Evolutionary conservation across 2,888 invertebrate species (phyloP).

Genomic region (Lampropteryx suffumata): DNA sequence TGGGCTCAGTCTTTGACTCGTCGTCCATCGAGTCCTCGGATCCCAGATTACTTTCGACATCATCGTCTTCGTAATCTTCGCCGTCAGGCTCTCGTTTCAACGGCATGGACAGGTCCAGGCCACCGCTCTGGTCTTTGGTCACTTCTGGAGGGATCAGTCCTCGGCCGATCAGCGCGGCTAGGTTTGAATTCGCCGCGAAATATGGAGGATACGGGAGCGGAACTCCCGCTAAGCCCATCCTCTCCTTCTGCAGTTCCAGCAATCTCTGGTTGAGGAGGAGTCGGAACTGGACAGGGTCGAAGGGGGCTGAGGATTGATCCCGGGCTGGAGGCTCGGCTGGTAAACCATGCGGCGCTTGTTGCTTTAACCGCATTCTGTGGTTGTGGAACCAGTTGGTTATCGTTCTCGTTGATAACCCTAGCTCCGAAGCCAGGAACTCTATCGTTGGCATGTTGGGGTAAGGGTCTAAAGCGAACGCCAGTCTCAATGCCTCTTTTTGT

Average conservation of each 20-base stretch:
- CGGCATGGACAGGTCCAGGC: conserved; percentile 94
- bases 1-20: conserved; percentile 83
- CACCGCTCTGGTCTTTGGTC: conserved; percentile 91
- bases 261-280: conserved; percentile 94
- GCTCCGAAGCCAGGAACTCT: conserved; percentile 95
- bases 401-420: conserved; percentile 95
- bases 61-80: conserved; percentile 91
- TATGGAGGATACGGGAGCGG: conserved; percentile 90
- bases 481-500: conserved; percentile 96
- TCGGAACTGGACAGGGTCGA: conserved; percentile 96
- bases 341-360: conserved; percentile 91
- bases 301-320: conserved; percentile 89
- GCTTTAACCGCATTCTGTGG: conserved; percentile 98
- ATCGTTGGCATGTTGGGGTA: conserved; percentile 98
- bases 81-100: conserved; percentile 90
- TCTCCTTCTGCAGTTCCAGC: conserved; percentile 92
- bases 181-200: conserved; percentile 88
- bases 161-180: conserved; percentile 89
- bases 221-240: conserved; percentile 89
- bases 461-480: conserved; percentile 97
- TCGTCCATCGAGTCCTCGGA: conserved; percentile 85
- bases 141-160: conserved; percentile 84
- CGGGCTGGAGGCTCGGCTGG: conserved; percentile 89
- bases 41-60: conserved; percentile 89
- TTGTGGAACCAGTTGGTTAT: conserved; percentile 99